These are phyloP conservation scores for Ceyx erithaca DNA, from an alignment of 2,797 vertebrate genomes.

Conservation along the genomic window DNA sequence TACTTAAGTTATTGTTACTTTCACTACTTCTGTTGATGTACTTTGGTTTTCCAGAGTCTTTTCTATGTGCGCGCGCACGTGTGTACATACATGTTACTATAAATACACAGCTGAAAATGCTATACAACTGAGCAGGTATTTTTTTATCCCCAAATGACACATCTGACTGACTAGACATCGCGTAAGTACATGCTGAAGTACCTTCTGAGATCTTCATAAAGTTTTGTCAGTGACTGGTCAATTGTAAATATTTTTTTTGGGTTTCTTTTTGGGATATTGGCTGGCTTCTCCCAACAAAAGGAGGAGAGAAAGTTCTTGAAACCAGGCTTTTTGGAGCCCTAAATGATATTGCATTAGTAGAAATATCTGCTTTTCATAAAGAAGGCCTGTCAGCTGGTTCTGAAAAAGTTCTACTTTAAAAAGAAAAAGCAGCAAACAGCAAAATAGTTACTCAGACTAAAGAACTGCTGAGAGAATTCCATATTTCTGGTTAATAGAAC, in stretches of 20 bases:
- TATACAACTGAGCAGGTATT: conserved; percentile 79
- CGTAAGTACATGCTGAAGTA: conserved; percentile 52
- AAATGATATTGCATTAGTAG: conserved; percentile 43
- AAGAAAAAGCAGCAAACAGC: background rate
- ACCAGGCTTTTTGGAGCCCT: conserved; percentile 53
- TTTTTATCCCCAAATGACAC: conserved; percentile 71
- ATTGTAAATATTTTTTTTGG: conserved; percentile 48
- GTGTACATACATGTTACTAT: conserved; percentile 43
- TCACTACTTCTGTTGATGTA: conserved; percentile 75
- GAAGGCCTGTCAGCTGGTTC: conserved; percentile 71
- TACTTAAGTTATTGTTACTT: conserved; percentile 81
- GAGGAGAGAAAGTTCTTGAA: conserved; percentile 21
- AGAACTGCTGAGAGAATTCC: conserved; percentile 56
- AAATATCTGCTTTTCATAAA: conserved; percentile 50
- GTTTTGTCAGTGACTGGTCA: conserved; percentile 51
- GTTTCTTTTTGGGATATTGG: conserved; percentile 31
- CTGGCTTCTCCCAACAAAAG: conserved; percentile 38
- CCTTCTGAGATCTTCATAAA: conserved; percentile 32
- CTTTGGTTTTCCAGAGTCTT: conserved; percentile 77
- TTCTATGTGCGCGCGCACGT: conserved; percentile 52
- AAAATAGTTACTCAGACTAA: conserved; percentile 55
- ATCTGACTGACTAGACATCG: conserved; percentile 58
- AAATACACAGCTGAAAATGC: conserved; percentile 80
- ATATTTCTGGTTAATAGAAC: conserved; percentile 61
- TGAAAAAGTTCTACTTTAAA: conserved; percentile 64